A percentile compares a stretch with the other conserved stretches of the same genome.
phyloP scores from a whole-genome alignment of 1,140 invertebrate genomes.

The Leptinotarsa lineolata region DNA sequence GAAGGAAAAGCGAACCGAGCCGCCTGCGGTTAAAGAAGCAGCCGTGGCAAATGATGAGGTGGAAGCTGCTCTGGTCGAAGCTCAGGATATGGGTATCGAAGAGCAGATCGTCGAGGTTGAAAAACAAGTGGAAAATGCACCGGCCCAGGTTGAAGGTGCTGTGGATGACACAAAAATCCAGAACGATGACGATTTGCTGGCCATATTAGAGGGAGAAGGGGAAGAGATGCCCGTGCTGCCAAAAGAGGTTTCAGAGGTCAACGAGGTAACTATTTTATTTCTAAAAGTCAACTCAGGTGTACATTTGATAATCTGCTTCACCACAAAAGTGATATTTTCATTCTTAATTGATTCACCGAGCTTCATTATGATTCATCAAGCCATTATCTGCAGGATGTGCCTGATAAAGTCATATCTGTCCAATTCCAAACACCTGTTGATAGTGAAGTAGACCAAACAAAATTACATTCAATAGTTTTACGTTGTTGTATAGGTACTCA shows the following conservation, averaged over 20 bases:
- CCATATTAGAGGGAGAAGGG: slow-evolving; percentile 53
- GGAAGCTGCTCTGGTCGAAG: not conserved
- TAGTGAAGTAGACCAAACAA: too few relatives aligned
- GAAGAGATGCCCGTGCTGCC: slow-evolving; percentile 22
- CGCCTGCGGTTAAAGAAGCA: not conserved
- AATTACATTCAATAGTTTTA: too few relatives aligned
- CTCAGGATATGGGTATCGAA: not conserved
- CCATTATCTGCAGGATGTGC: too few relatives aligned
- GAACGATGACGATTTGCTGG: slow-evolving; percentile 47
- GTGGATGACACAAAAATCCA: slow-evolving; percentile 27
- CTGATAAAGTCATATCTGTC: too few relatives aligned
- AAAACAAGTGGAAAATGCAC: not conserved
- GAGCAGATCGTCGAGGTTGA: too few relatives aligned
- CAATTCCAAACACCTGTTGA: too few relatives aligned
- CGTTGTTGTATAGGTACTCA: too few relatives aligned
- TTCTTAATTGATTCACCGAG: too few relatives aligned
- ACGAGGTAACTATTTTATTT: slow-evolving; percentile 10
- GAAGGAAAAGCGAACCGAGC: not conserved
- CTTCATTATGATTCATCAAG: too few relatives aligned
- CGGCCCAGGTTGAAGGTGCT: slow-evolving; percentile 3
- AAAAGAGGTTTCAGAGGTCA: slow-evolving; percentile 13
- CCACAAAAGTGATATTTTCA: too few relatives aligned
- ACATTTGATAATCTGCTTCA: too few relatives aligned
- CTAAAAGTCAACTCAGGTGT: too few relatives aligned
- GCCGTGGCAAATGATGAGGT: slow-evolving; percentile 9